Evolutionary conservation across 1,140 invertebrate genomes (phyloP), one percentile per base, ranked within the genome.

Genomic region (Bombyx mori): DNA sequence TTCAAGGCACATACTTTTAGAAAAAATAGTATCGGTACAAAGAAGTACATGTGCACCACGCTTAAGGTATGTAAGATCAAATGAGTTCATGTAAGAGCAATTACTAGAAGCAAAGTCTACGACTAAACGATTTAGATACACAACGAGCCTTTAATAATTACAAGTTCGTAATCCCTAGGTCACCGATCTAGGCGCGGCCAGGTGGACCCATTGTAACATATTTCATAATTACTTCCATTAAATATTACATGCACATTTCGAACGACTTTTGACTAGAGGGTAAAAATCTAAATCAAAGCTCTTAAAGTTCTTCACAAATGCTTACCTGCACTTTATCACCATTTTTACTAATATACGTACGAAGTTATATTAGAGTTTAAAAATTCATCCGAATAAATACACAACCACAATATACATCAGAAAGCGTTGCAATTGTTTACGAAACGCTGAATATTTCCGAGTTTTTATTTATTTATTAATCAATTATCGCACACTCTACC

Each of bases 1-100:
- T 79, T 75, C 81, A 87, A 87, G 84, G 84, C 84, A 87, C 84
- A 85, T 87, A 83, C 81, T 84, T 85, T 87, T 87, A 87, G 82
- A 86, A 86, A 79, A 61, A 77, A 82, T 75, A 80, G 75, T 80
- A 72, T 69, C 78, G 77, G 72, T 74, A 69, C 73, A 66, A 63
- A 68, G 65, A 69, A 63, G 66, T 50, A 52, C 59, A 67, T 65
- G 57, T 65, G 68, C 62, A 74, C 75, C 75, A 75, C 73, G 46
- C 63, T 65, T 55, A 68, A 65, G 68, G 66, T 50, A 74, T 63
- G 61, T 69, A 71, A 65, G 63, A 57, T 73, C 62, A 62, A 65
- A 68, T 65, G 66, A 77, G 71, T 73, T 71, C 69, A 78, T 76
- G 78, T 73, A 57, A 77, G 75, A 80, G 77, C 74, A 73, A 81